phyloP scores from a whole-genome alignment of 1,140 invertebrate genomes.

The Uloborus diversus region DNA sequence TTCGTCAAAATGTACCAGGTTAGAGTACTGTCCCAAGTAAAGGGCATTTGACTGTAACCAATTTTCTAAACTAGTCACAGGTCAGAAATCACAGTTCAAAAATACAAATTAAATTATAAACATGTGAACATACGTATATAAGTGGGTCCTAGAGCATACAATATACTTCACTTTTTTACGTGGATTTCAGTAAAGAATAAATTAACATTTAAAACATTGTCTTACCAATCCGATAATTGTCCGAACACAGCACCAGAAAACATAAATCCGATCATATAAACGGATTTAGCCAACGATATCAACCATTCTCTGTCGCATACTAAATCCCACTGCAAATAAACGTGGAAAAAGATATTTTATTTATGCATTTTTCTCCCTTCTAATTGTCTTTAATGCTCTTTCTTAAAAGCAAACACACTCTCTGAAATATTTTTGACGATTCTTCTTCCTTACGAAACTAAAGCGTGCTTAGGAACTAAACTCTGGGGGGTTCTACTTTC shows the following conservation, averaged over 20 bases:
- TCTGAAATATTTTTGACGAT: not conserved
- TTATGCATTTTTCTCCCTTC: not conserved
- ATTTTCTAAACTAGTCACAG: no score
- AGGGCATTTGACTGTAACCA: no score
- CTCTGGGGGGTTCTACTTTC: not conserved
- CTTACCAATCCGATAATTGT: constrained; percentile 79
- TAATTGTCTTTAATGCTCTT: not conserved
- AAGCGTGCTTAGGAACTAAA: no score
- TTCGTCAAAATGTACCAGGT: no score
- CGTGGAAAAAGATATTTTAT: not conserved
- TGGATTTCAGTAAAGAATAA: no score
- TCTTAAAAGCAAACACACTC: not conserved
- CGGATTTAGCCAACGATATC: constrained; percentile 75
- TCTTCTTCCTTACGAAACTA: not conserved
- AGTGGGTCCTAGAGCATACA: no score
- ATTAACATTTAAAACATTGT: not conserved
- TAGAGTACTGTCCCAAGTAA: no score
- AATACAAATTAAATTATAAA: no score
- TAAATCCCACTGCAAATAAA: constrained; percentile 74
- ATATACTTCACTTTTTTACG: no score
- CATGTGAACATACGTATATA: no score
- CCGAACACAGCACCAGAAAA: constrained; percentile 82
- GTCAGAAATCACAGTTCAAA: no score
- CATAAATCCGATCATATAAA: constrained; percentile 85
- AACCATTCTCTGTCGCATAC: constrained; percentile 79